Base-by-base conservation (phyloP, 2,797 vertebrate genomes). In the Limnodromus scolopaceus region DNA sequence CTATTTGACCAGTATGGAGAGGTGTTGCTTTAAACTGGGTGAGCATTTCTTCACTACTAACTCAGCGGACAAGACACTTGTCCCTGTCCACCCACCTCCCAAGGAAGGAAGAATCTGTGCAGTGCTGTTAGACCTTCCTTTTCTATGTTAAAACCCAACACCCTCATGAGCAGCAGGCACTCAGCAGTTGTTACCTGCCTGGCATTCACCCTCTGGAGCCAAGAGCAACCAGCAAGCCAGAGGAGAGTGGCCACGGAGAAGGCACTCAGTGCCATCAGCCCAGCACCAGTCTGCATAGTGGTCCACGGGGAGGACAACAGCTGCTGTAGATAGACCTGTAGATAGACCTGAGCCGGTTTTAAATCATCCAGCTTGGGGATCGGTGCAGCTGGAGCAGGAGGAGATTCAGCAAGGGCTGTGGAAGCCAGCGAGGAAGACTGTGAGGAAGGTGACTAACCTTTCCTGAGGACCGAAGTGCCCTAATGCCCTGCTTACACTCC, bases 281-380 rank as follows among this genome's bases (percentile, higher is more conserved):
- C 65, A 49, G 18, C 49, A 18, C 3, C 2, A 12, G 16, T 9
- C 58, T 49, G 28, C 28, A 5, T 28, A 22, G 34, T 39, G 34
- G 71, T 9, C 43, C 24, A 2, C 38, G 24, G 54, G 39, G 32
- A 69, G 34, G 27, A 64, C 1, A 1, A 30, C 54, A 49, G 28
- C 45, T 32, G 38, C 5, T 22, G 28, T 13, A 20, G 49, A 17
- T 48, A 0, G 0, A 24, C 11, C 5, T 22, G 28, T 13, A 20
- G 49, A 17, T 48, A 0, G 0, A 24, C 11, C 23, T 39, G 60
- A 49, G 13, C 25, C 30, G 8, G 5, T 83, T 75, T 34, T 9
- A 64, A 41, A 39, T n/a, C 57, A 30, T 23, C 23, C 41, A n/a
- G 13, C 49, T 24, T 13, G 15, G 38, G 38, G 27, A 41, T 5